phyloP scores from a whole-genome alignment of 2,888 invertebrate genomes.

The Drosophila ezoana region DNA sequence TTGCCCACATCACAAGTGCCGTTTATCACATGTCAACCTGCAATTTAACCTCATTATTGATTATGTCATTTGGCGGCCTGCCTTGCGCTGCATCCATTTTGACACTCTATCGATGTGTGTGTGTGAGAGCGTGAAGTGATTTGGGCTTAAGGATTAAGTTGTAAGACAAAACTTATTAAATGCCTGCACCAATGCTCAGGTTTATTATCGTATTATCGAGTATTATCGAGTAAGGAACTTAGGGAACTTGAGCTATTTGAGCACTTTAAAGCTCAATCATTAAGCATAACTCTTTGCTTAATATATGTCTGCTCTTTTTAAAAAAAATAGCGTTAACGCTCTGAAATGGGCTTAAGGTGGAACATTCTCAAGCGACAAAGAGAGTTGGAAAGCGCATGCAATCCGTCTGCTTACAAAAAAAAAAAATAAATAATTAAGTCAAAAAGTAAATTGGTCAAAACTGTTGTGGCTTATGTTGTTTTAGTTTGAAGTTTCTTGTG shows the following conservation, averaged over 20 bases:
- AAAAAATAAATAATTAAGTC: neutral
- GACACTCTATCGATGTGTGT: neutral
- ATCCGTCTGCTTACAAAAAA: no score
- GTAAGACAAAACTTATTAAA: constrained; percentile 27
- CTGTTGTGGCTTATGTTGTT: neutral
- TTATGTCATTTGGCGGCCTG: constrained; percentile 43
- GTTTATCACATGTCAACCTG: constrained; percentile 67
- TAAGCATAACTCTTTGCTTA: no score
- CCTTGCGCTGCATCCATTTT: constrained; percentile 29
- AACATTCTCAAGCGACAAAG: no score
- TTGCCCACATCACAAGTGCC: constrained; percentile 47
- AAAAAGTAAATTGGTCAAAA: neutral
- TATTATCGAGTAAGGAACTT: no score
- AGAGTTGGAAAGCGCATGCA: no score
- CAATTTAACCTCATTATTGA: constrained; percentile 67
- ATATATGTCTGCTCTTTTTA: no score
- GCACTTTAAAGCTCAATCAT: neutral
- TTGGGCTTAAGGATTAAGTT: constrained; percentile 29
- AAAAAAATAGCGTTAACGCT: no score
- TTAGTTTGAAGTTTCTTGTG: neutral
- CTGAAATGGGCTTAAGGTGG: no score
- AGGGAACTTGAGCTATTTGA: neutral
- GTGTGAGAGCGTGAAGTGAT: constrained; percentile 10
- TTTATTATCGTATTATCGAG: no score
- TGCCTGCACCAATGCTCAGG: constrained; percentile 12